Evolutionary conservation across 92 coral and sea anemone species (phyloP).

Genomic region (Actinostola sp.): DNA sequence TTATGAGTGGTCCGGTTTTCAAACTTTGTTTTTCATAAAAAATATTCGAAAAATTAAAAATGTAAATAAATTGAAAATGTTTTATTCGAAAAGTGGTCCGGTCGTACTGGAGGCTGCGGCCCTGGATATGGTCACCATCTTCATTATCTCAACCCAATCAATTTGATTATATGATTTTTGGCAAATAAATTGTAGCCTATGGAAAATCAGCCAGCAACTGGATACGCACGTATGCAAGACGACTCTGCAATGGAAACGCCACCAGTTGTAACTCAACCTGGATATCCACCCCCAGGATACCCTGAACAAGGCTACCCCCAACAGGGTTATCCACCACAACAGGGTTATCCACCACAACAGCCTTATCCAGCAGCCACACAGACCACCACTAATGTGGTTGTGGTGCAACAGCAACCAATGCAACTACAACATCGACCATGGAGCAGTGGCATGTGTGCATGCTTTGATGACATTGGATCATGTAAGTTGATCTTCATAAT

Average conservation of each 20-base stretch:
- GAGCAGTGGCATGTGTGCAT: slow-evolving; percentile 66
- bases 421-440: slow-evolving; percentile 60
- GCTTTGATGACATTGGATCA: slow-evolving; percentile 73
- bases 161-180: no score
- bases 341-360: slow-evolving; percentile 25
- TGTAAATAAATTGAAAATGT: no score
- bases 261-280: slow-evolving; percentile 26
- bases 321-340: slow-evolving; percentile 25
- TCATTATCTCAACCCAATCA: no score
- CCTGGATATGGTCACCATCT: no score
- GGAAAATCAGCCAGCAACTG: slow-evolving; percentile 14
- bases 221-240: slow-evolving; percentile 34
- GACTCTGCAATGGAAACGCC: slow-evolving; percentile 13
- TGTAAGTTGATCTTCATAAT: no score
- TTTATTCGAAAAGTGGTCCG: no score
- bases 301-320: slow-evolving; percentile 27
- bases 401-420: slow-evolving; percentile 53
- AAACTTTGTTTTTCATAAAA: no score
- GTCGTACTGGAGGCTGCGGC: no score
- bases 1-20: no score
- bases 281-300: slow-evolving; percentile 31
- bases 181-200: slow-evolving; percentile 7
- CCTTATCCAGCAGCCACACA: slow-evolving; percentile 13
- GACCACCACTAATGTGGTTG: slow-evolving; percentile 1
- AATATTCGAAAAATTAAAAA: no score